Conservation (phyloP, 2,888 invertebrate genomes). For the Gnatocerus cornutus region DNA sequence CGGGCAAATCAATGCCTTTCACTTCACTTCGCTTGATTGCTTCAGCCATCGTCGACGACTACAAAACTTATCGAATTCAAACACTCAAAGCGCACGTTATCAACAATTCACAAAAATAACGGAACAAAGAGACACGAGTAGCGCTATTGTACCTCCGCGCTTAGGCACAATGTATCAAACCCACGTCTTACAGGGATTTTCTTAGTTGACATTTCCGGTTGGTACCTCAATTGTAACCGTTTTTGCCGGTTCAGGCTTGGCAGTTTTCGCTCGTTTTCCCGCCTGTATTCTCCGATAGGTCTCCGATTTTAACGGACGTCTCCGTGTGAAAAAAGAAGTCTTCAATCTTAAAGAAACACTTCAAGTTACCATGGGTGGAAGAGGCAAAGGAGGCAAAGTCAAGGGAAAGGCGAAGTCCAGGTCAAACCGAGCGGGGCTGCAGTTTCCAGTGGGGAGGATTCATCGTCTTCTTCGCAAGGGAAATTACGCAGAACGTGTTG, state of each 20-base stretch:
- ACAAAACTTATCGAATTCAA: background rate
- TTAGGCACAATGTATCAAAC: slow-evolving; percentile 17
- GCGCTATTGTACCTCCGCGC: background rate
- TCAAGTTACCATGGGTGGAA: slow-evolving; percentile 66
- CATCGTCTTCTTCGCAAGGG: slow-evolving; percentile 77
- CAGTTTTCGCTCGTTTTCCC: slow-evolving; percentile 32
- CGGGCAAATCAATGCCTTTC: slow-evolving; percentile 11
- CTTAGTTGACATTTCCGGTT: background rate
- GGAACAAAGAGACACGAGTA: slow-evolving; percentile 25
- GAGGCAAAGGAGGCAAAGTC: slow-evolving; percentile 70
- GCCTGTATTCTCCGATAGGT: slow-evolving; percentile 4
- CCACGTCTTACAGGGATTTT: background rate
- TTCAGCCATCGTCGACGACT: slow-evolving; percentile 5
- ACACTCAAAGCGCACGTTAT: background rate
- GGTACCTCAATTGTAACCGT: background rate
- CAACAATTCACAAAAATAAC: slow-evolving; percentile 22
- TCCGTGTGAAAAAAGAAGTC: background rate
- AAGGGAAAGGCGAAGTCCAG: slow-evolving; percentile 72
- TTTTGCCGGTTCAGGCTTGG: slow-evolving; percentile 17
- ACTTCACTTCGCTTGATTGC: background rate
- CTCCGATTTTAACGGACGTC: background rate
- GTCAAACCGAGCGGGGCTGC: slow-evolving; percentile 75
- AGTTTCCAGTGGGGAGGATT: slow-evolving; percentile 77
- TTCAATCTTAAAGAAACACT: background rate
- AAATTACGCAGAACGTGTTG: slow-evolving; percentile 77